A percentile compares a stretch with the other conserved stretches of the same genome.
These are phyloP conservation scores for Myathropa florea DNA, from an alignment of 2,888 invertebrate species.

Conservation along the genomic window DNA sequence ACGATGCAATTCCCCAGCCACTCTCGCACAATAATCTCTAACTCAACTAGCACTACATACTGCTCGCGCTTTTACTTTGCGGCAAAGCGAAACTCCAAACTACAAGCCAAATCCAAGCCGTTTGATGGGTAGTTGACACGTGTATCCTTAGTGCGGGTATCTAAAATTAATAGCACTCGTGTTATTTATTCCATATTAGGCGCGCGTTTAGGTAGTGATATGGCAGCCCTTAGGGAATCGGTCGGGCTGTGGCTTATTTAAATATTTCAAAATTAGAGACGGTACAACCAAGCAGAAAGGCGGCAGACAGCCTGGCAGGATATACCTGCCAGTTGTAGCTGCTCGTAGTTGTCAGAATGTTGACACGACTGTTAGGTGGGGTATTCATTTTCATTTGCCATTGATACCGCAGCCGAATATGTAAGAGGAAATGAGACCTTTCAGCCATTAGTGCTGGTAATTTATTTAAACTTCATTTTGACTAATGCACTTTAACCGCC, in stretches of 20 bases:
- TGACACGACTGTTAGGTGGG: conserved; percentile 46
- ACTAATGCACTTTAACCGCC: conserved; percentile 65
- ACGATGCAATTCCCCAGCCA: conserved; percentile 49
- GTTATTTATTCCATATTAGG: conserved; percentile 54
- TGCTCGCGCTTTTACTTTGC: conserved; percentile 15
- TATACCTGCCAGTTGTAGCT: conserved; percentile 51
- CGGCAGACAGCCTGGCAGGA: conserved; percentile 53
- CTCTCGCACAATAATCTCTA: not conserved
- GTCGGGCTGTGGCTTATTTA: conserved; percentile 54
- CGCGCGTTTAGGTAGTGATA: conserved; percentile 22
- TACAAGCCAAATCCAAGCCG: conserved; percentile 32
- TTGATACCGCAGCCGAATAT: conserved; percentile 60
- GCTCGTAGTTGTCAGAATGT: conserved; percentile 65
- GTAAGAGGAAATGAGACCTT: conserved; percentile 67
- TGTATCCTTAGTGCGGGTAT: conserved; percentile 49
- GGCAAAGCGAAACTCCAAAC: conserved; percentile 17
- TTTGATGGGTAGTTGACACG: conserved; percentile 55
- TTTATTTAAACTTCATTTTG: conserved; percentile 70
- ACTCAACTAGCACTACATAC: not conserved
- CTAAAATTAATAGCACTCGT: conserved; percentile 62
- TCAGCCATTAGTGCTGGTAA: conserved; percentile 69
- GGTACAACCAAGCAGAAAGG: not conserved
- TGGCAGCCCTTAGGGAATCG: conserved; percentile 36
- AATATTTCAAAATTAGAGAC: conserved; percentile 63
- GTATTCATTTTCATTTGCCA: conserved; percentile 29